These are phyloP conservation scores for Cheirogaleus major DNA, from an alignment of 2,797 vertebrate genomes.

Conservation along the genomic window DNA sequence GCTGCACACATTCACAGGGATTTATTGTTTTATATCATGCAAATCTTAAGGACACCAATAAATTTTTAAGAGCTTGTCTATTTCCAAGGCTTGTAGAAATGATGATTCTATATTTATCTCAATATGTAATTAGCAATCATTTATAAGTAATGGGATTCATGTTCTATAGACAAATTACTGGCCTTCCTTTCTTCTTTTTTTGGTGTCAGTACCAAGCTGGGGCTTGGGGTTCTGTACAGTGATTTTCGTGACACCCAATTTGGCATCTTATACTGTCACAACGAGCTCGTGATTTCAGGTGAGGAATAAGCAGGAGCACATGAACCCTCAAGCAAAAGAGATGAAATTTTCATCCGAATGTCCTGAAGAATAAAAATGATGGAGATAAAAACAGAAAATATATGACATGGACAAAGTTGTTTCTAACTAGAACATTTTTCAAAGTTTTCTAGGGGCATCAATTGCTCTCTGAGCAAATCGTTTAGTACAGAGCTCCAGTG, in stretches of 20 bases:
- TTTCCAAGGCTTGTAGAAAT: constrained; percentile 63
- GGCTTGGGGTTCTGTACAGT: neutral
- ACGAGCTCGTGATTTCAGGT: constrained; percentile 73
- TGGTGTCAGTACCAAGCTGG: neutral
- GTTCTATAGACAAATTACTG: constrained; percentile 61
- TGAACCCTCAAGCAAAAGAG: constrained; percentile 79
- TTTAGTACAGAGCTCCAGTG: constrained; percentile 80
- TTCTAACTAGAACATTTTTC: constrained; percentile 84
- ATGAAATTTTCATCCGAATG: constrained; percentile 73
- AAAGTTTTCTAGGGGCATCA: constrained; percentile 85
- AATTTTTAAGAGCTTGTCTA: constrained; percentile 71
- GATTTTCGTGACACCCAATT: constrained; percentile 65
- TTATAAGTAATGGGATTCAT: constrained; percentile 68
- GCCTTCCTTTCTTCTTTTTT: neutral
- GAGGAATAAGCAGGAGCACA: constrained; percentile 67
- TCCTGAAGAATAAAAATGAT: constrained; percentile 84
- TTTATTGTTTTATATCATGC: constrained; percentile 52
- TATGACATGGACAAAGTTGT: constrained; percentile 84
- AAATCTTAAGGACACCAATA: constrained; percentile 60
- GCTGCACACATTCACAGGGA: neutral
- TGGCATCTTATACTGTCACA: constrained; percentile 54
- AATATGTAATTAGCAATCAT: constrained; percentile 70
- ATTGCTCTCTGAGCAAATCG: constrained; percentile 81
- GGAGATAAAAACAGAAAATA: constrained; percentile 82
- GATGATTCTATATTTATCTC: constrained; percentile 66